Conservation (phyloP, 2,113 vertebrate species). For the Ivindomyrus marchei region DNA sequence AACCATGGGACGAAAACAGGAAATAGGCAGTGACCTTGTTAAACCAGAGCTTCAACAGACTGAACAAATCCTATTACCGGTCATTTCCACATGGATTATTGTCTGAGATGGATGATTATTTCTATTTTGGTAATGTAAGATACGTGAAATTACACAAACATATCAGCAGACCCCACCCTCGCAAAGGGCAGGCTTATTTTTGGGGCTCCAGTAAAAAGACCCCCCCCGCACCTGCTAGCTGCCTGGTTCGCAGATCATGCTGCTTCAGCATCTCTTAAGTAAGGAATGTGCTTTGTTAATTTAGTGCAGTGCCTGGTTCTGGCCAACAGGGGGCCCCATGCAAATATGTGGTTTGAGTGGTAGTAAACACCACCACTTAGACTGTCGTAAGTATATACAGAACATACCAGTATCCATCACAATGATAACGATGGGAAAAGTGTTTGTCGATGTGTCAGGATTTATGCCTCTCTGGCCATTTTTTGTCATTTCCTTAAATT, state of each 20-base stretch:
- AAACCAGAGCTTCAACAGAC: not conserved
- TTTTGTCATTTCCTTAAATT: not conserved
- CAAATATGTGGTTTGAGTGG: not conserved
- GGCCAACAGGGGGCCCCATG: not conserved
- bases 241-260: not conserved
- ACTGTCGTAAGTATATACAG: not conserved
- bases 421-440: not conserved
- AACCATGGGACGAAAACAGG: not conserved
- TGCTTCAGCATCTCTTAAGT: not conserved
- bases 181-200: not conserved
- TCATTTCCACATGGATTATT: not conserved
- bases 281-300: not conserved
- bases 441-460: not conserved
- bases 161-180: not conserved
- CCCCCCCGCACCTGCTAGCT: not conserved
- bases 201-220: not conserved
- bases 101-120: not conserved
- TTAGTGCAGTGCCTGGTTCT: not conserved
- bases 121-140: not conserved
- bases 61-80: not conserved
- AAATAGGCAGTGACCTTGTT: not conserved
- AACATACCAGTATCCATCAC: not conserved
- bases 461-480: not conserved
- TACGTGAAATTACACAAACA: not conserved
- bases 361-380: not conserved